These are phyloP conservation scores for Leptopilina clavipes DNA, from an alignment of 1,140 invertebrate species.

Conservation along the genomic window DNA sequence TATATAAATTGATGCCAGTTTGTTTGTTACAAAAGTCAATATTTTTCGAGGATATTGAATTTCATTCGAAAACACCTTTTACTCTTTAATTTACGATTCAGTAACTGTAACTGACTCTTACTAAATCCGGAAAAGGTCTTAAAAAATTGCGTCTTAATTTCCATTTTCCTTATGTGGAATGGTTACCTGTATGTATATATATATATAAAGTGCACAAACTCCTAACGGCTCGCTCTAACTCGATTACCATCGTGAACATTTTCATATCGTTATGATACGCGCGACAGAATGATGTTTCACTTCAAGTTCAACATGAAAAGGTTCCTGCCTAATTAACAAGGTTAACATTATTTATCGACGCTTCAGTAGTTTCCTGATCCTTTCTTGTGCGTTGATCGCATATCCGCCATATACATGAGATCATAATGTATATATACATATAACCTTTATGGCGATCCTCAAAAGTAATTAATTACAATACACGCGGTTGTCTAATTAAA, in stretches of 20 bases:
- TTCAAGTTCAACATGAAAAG: neutral
- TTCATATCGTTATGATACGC: slow-evolving; percentile 29
- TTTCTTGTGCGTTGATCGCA: neutral
- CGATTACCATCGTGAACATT: neutral
- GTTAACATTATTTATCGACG: slow-evolving; percentile 23
- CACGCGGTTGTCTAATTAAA: slow-evolving; percentile 6
- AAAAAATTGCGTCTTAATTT: slow-evolving; percentile 25
- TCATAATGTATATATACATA: too few relatives aligned
- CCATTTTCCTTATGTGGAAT: slow-evolving; percentile 31
- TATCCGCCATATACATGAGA: neutral
- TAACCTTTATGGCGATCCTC: neutral
- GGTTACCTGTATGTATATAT: neutral
- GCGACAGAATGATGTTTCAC: slow-evolving; percentile 30
- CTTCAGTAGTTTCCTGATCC: neutral
- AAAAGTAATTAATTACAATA: slow-evolving; percentile 14
- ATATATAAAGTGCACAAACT: neutral
- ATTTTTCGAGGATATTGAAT: slow-evolving; percentile 6
- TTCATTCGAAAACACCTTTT: slow-evolving; percentile 21
- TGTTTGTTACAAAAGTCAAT: neutral
- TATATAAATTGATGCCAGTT: too few relatives aligned
- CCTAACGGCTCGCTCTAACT: slow-evolving; percentile 12
- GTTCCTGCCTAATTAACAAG: slow-evolving; percentile 29
- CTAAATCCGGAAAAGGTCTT: slow-evolving; percentile 26
- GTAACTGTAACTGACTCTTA: slow-evolving; percentile 21
- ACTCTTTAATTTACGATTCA: slow-evolving; percentile 21